These are phyloP conservation scores for Phaethon lepturus DNA, from an alignment of 2,113 vertebrate species.

Conservation along the genomic window DNA sequence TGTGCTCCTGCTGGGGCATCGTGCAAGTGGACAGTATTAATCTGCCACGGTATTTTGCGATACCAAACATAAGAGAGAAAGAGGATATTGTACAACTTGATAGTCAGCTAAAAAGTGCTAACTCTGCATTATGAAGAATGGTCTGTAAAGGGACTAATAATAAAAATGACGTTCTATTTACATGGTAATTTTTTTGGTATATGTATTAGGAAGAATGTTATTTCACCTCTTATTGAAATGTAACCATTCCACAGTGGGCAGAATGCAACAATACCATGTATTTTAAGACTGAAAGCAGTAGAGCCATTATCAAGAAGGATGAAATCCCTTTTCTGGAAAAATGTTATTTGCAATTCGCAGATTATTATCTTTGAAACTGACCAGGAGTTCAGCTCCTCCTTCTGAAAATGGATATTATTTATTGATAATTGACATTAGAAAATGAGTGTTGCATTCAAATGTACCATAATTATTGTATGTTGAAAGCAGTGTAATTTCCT, in stretches of 20 bases:
- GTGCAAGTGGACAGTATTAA: neutral
- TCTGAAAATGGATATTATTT: conserved; percentile 8
- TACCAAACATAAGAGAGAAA: neutral
- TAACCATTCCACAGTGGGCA: neutral
- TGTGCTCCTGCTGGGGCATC: neutral
- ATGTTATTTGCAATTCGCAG: neutral
- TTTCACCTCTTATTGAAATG: conserved; percentile 6
- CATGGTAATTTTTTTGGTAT: neutral
- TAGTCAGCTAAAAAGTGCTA: neutral
- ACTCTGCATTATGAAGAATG: neutral
- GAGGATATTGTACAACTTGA: neutral
- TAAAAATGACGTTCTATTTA: neutral
- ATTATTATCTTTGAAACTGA: neutral
- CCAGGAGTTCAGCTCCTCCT: neutral
- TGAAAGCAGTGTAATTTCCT: neutral
- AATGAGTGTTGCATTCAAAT: neutral
- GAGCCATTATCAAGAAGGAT: neutral
- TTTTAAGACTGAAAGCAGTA: neutral
- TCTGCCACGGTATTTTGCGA: neutral
- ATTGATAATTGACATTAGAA: neutral
- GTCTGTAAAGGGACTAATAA: neutral
- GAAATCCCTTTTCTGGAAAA: neutral
- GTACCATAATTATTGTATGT: neutral
- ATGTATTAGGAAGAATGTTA: neutral
- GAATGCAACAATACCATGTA: neutral